Conservation (phyloP, 64 coral and sea anemone genomes). For the Montipora sp. region DNA sequence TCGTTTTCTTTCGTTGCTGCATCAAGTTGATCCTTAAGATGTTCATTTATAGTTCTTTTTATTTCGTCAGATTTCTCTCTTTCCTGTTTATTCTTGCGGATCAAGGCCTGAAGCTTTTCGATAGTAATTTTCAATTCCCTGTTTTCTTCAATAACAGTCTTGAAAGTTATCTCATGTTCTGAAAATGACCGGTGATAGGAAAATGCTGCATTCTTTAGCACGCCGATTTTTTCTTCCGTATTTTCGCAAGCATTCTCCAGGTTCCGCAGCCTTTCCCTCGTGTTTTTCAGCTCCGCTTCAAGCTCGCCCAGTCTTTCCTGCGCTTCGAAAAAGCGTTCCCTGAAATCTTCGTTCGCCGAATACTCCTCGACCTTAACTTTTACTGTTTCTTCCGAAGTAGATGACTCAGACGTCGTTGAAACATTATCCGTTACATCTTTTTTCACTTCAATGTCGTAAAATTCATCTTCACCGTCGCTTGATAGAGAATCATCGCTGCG, state of each 20-base stretch:
- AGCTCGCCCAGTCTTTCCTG: conserved; percentile 72
- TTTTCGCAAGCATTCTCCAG: conserved; percentile 74
- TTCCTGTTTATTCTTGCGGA: conserved; percentile 11
- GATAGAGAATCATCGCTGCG: not conserved
- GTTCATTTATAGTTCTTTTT: conserved; percentile 26
- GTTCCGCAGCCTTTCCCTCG: conserved; percentile 67
- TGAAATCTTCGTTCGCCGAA: conserved; percentile 56
- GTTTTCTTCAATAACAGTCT: conserved; percentile 71
- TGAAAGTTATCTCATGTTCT: conserved; percentile 68
- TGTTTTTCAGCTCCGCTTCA: conserved; percentile 79
- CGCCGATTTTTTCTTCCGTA: conserved; percentile 78
- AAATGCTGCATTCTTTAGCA: conserved; percentile 64
- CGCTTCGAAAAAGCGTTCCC: conserved; percentile 72
- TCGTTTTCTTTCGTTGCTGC: conserved; percentile 21
- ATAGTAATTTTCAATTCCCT: conserved; percentile 44
- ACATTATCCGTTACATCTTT: conserved; percentile 29
- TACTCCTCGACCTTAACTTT: conserved; percentile 16
- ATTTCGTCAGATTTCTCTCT: conserved; percentile 29
- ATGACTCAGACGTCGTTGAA: conserved; percentile 5
- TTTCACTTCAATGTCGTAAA: not conserved
- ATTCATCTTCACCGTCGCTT: not conserved
- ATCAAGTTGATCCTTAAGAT: conserved; percentile 26
- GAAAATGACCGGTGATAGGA: conserved; percentile 52
- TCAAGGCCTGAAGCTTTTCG: conserved; percentile 16
- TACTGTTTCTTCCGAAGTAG: conserved; percentile 29